Conservation (phyloP, 2,113 vertebrate species). For the Dasypus novemcinctus region DNA sequence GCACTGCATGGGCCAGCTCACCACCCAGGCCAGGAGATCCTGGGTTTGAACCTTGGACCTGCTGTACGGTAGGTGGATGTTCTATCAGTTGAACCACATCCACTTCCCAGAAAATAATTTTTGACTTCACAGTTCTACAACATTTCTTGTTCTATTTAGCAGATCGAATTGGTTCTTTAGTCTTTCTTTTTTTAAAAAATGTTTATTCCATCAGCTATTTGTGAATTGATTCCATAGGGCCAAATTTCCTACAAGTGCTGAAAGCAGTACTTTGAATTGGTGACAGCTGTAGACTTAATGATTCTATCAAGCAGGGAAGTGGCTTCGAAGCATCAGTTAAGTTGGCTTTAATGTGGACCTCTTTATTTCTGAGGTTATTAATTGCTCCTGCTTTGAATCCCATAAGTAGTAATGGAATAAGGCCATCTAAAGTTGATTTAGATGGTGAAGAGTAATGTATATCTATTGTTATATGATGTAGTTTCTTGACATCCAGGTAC, state of each 20-base stretch:
- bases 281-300: not conserved
- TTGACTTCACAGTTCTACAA: not conserved
- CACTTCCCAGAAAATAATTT: not conserved
- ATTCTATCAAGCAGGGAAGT: not conserved
- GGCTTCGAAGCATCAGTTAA: not conserved
- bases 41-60: too few species aligned
- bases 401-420: not conserved
- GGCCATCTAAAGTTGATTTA: not conserved
- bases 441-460: not conserved
- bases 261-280: not conserved
- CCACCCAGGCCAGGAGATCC: too few species aligned
- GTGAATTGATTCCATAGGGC: not conserved
- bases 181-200: not conserved
- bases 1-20: too few species aligned
- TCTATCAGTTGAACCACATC: too few species aligned
- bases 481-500: not conserved
- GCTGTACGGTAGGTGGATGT: too few species aligned
- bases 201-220: not conserved
- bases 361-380: not conserved
- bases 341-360: conserved; percentile 31
- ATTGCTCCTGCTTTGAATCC: not conserved
- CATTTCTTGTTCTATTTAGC: not conserved
- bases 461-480: conserved; percentile 11
- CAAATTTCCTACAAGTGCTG: not conserved
- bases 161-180: not conserved